Evolutionary conservation across 2,888 invertebrate species (phyloP).

Genomic region (Poecilobothrus nobilitatus): DNA sequence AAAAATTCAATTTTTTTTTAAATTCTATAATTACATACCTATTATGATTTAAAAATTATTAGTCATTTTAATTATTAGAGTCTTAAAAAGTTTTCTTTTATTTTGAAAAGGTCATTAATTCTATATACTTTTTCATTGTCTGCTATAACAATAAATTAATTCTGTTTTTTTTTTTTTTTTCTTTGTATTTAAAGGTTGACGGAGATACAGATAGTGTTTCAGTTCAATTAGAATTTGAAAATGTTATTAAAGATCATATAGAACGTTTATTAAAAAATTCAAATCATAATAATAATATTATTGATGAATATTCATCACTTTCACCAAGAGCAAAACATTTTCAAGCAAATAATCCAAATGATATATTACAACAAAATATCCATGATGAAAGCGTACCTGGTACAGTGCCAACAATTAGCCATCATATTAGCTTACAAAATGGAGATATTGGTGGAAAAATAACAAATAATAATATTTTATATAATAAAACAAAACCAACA

Average conservation of each 20-base stretch:
- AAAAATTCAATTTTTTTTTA: too few relatives aligned
- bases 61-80: too few relatives aligned
- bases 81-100: too few relatives aligned
- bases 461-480: constrained; percentile 26
- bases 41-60: too few relatives aligned
- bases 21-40: too few relatives aligned
- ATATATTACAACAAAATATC: constrained; percentile 22
- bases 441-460: constrained; percentile 36
- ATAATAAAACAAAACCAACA: constrained; percentile 14
- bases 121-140: too few relatives aligned
- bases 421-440: constrained; percentile 44
- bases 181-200: constrained; percentile 54
- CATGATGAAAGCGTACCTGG: constrained; percentile 41
- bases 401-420: constrained; percentile 44
- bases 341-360: constrained; percentile 19
- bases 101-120: too few relatives aligned
- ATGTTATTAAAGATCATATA: constrained; percentile 60
- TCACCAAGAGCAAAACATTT: background rate
- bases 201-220: constrained; percentile 74
- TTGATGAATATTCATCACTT: background rate
- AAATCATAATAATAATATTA: constrained; percentile 18
- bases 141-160: too few relatives aligned
- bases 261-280: constrained; percentile 46
- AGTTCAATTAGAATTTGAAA: constrained; percentile 69
- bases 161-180: background rate